A percentile compares a stretch with the other conserved stretches of the same genome.
Evolutionary conservation across 2,888 invertebrate species (phyloP).

Genomic region (Nomada ferruginata): DNA sequence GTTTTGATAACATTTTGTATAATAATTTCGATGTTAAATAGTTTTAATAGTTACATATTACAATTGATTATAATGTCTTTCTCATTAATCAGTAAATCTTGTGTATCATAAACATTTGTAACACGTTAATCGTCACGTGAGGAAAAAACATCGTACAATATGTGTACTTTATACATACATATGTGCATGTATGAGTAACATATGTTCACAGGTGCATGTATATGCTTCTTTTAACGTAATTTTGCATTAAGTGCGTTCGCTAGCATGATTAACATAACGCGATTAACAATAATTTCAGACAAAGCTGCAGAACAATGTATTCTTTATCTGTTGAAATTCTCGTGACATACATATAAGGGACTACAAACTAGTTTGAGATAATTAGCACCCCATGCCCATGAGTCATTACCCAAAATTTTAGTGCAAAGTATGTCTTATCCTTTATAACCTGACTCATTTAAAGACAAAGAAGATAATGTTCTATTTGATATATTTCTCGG

Average conservation of each 20-base stretch:
- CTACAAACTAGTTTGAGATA: not conserved
- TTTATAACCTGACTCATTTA: not conserved
- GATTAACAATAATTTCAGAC: constrained; percentile 4
- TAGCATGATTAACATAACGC: not conserved
- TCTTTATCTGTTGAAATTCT: not conserved
- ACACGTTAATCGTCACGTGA: not conserved
- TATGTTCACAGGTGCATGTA: too few species aligned
- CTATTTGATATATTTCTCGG: not conserved
- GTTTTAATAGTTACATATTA: not conserved
- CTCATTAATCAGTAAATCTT: not conserved
- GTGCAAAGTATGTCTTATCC: not conserved
- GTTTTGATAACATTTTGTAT: constrained; percentile 61
- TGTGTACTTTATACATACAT: too few species aligned
- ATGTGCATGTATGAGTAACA: too few species aligned
- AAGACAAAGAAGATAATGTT: not conserved
- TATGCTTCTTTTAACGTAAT: not conserved
- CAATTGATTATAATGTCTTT: not conserved
- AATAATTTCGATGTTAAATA: not conserved
- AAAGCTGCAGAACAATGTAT: not conserved
- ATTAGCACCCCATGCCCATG: not conserved
- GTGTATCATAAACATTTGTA: not conserved
- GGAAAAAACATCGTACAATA: not conserved
- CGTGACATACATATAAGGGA: not conserved
- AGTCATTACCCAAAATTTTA: constrained; percentile 13
- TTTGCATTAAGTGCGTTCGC: not conserved